Evolutionary conservation across 2,888 invertebrate species (phyloP), one percentile per base, ranked within the genome.

Genomic region (Siphonodentalium dalli): DNA sequence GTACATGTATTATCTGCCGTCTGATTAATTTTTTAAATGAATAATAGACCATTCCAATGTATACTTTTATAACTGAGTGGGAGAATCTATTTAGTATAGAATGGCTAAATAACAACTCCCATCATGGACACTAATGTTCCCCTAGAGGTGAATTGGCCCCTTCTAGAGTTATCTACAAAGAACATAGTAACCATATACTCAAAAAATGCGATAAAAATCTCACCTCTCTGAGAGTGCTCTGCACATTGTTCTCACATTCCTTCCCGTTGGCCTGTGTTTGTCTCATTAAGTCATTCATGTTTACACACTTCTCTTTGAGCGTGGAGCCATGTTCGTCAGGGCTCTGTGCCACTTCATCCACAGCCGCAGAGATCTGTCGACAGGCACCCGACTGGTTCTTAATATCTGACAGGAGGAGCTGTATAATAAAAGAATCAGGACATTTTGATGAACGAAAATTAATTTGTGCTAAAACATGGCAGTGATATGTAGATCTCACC

Each of bases 201-300:
- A n/a, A n/a, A n/a, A n/a, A n/a, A n/a, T 41, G 3, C 23, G 13
- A 45, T 11, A 8, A 2, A 18, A 29, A 15, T 28, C 57, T 21
- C 29, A 78, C 79, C 72, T 79, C 74, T 69, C 78, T 72, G 23
- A 81, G 66, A 38, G 72, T 72, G 46, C 77, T 75, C 43, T 79
- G 79, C 11, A 81, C 63, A 50, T 78, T 72, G 40, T 79, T 77
- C 45, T 78, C 77, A 44, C 77, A 77, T 57, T 80, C 79, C 34
- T 71, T 67, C 20, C 70, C 57, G 35, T 66, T 66, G 13, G 76
- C 72, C 41, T 77, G 72, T 2, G 75, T 72, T 8, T 67, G 50
- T 28, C 72, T 52, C 46, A 74, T 66, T 46, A 71, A 61, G 43
- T 74, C 72, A 47, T 76, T 77, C 79, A 81, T 80, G 42, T 69